Evolutionary conservation across 1,140 invertebrate species (phyloP), one percentile per base, ranked within the genome.

Genomic region (Apis cerana): DNA sequence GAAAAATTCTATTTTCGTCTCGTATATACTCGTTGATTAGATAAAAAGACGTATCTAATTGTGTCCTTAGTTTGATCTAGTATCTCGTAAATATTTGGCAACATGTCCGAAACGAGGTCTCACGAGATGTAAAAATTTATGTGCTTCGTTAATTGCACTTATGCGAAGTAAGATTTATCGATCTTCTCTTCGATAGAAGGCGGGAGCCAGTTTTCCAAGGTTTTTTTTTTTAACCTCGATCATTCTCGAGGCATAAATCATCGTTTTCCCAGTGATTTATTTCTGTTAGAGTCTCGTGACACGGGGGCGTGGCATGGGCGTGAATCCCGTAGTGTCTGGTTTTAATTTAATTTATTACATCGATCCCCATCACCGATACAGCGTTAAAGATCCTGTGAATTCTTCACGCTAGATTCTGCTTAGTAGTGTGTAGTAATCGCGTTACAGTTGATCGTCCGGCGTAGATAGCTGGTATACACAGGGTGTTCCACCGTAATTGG

Each of bases 321-420:
- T 80, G 52, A 84, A 85, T 89, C 84, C 62, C 68, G 15, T 67
- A 48, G 85, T 86, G 89, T 84, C 72, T 76, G 85, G 82, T 85
- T 87, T 88, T 89, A 90, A 90, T 90, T 88, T 89, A 89, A 90
- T 90, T 90, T 90, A 90, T 88, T 81, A 85, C 88, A 78, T 85
- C 69, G 84, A 15, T 43, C 33, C 27, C 71, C 52, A 65, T 58
- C 69, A 48, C 0, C 70, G 15, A 58, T 59, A 23, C 67, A 23
- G 43, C 15, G 19, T 71, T 69, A 50, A 54, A 52, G 56, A 52
- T 43, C 50, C 56, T 52, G 77, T 52, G 54, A 61, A 61, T 79
- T 27, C 68, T 62, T 71, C 56, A 15, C 50, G 56, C 23, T 71
- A 56, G 12, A 68, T 62, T 50, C 17, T 62, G 23, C 54, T 62